phyloP scores from a whole-genome alignment of 2,113 vertebrate species.

The Andinoacara biseriatus region DNA sequence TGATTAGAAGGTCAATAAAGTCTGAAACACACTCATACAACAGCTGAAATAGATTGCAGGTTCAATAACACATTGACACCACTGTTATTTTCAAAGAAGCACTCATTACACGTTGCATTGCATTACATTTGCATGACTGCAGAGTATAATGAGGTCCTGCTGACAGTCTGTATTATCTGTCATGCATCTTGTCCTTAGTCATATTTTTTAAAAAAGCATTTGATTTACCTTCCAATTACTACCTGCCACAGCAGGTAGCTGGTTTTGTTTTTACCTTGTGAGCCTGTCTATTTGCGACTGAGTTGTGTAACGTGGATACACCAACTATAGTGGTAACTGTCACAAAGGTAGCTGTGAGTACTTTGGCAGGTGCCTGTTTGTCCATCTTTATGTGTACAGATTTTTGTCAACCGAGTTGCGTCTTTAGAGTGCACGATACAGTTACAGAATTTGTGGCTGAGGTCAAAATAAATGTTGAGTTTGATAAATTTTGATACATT shows the following conservation, averaged over 20 bases:
- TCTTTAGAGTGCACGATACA: no score
- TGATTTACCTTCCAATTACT: neutral
- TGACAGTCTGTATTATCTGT: conserved; percentile 4
- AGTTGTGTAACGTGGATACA: neutral
- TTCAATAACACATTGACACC: conserved; percentile 66
- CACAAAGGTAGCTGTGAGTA: neutral
- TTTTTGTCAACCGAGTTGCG: no score
- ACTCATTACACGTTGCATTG: conserved; percentile 24
- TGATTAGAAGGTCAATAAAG: conserved; percentile 62
- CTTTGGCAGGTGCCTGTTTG: neutral
- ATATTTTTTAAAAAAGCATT: neutral
- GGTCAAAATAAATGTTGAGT: no score
- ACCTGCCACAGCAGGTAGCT: neutral
- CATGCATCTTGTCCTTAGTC: neutral
- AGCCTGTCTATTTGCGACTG: neutral
- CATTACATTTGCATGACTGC: conserved; percentile 46
- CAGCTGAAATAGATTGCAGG: conserved; percentile 69
- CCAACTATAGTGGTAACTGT: neutral
- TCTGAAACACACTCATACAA: conserved; percentile 48
- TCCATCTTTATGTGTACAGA: neutral
- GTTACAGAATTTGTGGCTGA: no score
- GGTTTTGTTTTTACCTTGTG: neutral
- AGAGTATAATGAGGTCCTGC: conserved; percentile 42
- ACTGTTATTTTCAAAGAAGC: conserved; percentile 56
- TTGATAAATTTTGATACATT: neutral